Conservation (phyloP, 2,797 vertebrate genomes). For the Pempheris klunzingeri region DNA sequence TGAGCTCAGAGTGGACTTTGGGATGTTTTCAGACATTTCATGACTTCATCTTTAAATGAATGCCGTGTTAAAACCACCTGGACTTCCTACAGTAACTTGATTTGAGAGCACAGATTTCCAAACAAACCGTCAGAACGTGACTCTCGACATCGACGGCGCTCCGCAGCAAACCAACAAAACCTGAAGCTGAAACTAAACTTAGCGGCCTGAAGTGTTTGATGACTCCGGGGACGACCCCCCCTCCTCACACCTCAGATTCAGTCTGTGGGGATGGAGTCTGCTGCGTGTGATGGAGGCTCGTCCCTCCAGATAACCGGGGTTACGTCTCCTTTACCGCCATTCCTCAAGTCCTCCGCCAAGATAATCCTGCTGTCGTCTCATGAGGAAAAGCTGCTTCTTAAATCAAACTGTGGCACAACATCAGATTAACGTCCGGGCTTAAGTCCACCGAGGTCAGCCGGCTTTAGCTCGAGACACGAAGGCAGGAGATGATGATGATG, state of each 20-base stretch:
- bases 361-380: constrained; percentile 35
- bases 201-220: neutral
- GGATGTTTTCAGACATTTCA: no score
- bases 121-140: neutral
- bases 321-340: no score
- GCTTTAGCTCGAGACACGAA: constrained; percentile 36
- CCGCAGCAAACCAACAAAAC: no score
- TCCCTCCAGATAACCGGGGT: neutral
- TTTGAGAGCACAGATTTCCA: neutral
- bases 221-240: neutral
- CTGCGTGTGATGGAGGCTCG: no score
- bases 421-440: constrained; percentile 50
- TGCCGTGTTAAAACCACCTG: no score
- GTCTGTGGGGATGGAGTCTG: neutral
- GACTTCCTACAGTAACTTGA: neutral
- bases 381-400: constrained; percentile 17
- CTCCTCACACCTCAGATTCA: neutral
- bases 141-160: neutral
- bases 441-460: constrained; percentile 34
- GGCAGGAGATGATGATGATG: constrained; percentile 25
- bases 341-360: constrained; percentile 17
- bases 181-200: no score
- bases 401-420: constrained; percentile 38
- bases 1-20: no score
- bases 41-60: no score